These are phyloP conservation scores for Brachypterus glaber DNA, from an alignment of 2,888 invertebrate genomes.

Conservation along the genomic window DNA sequence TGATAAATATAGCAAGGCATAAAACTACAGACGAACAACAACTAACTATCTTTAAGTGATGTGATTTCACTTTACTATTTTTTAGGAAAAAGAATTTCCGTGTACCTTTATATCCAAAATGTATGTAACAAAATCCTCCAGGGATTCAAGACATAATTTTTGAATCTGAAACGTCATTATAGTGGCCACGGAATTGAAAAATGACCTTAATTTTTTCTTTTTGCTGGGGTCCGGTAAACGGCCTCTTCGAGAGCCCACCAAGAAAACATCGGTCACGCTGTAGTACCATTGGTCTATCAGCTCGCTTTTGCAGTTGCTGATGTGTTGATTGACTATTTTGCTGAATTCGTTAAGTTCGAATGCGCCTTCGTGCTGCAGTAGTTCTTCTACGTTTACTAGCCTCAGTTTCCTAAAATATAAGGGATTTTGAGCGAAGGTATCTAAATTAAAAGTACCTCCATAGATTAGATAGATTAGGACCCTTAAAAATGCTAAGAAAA, in stretches of 20 bases:
- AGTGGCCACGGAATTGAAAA: constrained; percentile 76
- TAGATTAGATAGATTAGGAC: too few relatives aligned
- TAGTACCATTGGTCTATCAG: constrained; percentile 59
- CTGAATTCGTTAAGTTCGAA: constrained; percentile 61
- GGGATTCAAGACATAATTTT: constrained; percentile 67
- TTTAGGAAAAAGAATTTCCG: constrained; percentile 3
- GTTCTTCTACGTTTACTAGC: constrained; percentile 50
- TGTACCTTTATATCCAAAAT: constrained; percentile 66
- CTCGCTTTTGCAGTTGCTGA: constrained; percentile 57
- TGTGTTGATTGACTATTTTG: constrained; percentile 45
- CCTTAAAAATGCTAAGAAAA: too few relatives aligned
- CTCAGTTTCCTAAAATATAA: constrained; percentile 47
- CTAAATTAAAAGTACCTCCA: too few relatives aligned
- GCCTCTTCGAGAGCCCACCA: constrained; percentile 57
- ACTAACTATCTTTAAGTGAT: neutral
- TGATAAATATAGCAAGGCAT: too few relatives aligned
- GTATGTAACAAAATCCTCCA: constrained; percentile 67
- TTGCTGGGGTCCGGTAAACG: constrained; percentile 59
- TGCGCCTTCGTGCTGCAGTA: constrained; percentile 51
- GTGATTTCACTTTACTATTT: neutral
- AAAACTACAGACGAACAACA: too few relatives aligned
- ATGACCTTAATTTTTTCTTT: constrained; percentile 56
- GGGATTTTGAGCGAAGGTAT: too few relatives aligned
- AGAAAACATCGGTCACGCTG: constrained; percentile 52
- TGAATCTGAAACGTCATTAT: constrained; percentile 86